Percentiles rank a stretch among this genome's conserved stretches.
phyloP scores from a whole-genome alignment of 2,797 vertebrate genomes.

The Myiotriccus ornatus region DNA sequence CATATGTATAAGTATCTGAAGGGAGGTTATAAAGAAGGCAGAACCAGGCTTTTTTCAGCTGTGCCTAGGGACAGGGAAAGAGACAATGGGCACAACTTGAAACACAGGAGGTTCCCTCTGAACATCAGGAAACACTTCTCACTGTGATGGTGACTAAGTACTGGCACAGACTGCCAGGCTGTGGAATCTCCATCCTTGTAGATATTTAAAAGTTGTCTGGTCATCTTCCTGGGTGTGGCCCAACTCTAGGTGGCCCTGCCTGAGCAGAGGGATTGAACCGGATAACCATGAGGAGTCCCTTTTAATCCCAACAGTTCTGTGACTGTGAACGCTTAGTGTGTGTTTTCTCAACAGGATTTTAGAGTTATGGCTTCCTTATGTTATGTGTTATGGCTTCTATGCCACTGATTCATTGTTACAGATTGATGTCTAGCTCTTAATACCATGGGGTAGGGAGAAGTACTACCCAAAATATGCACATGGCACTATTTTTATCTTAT shows the following conservation, averaged over 20 bases:
- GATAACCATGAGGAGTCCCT: not conserved
- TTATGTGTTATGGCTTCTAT: not conserved
- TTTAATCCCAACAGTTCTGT: not conserved
- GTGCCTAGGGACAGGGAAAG: not conserved
- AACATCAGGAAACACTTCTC: not conserved
- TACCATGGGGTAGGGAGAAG: not conserved
- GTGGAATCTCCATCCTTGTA: not conserved
- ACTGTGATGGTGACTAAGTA: too few relatives aligned
- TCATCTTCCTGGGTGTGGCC: not conserved
- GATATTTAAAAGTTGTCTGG: not conserved
- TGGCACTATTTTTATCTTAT: constrained; percentile 36
- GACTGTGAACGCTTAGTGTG: fast-evolving
- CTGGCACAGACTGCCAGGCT: not conserved
- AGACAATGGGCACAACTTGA: not conserved
- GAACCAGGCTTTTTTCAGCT: not conserved
- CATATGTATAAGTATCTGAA: not conserved
- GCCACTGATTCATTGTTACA: not conserved
- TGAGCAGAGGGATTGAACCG: not conserved
- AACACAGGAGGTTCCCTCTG: not conserved
- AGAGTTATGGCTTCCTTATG: not conserved
- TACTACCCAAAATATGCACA: not conserved
- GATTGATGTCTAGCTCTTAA: constrained; percentile 1
- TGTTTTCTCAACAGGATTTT: not conserved
- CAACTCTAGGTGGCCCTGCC: not conserved
- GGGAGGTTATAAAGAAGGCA: not conserved